Conservation (phyloP, 2,888 invertebrate genomes). For the Pelosia muscerda region DNA sequence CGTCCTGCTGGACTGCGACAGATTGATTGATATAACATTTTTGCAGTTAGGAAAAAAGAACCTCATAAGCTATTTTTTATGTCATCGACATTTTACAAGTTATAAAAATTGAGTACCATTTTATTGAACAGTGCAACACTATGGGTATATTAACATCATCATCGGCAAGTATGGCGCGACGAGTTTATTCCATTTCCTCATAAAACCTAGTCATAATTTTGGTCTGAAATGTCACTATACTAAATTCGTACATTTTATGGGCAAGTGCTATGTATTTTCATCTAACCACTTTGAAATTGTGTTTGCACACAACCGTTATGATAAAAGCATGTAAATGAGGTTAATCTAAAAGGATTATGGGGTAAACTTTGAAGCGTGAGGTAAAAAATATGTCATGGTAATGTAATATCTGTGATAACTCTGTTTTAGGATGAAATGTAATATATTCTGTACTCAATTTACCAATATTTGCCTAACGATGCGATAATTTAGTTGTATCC, state of each 20-base stretch:
- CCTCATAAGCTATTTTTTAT: not conserved
- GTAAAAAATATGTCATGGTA: constrained; percentile 9
- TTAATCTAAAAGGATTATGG: constrained; percentile 45
- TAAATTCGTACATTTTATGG: constrained; percentile 27
- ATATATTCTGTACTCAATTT: not conserved
- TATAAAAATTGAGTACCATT: not conserved
- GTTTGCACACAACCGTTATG: constrained; percentile 40
- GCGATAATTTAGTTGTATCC: not conserved
- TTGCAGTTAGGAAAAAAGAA: not conserved
- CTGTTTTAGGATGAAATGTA: not conserved
- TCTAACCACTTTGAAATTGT: constrained; percentile 34
- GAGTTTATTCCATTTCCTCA: constrained; percentile 6
- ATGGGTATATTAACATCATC: not conserved
- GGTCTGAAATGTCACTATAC: constrained; percentile 27
- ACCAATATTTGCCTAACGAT: not conserved
- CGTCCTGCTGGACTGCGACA: too few relatives aligned
- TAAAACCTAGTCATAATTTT: constrained; percentile 15
- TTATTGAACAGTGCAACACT: not conserved
- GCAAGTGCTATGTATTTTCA: constrained; percentile 28
- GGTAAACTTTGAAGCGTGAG: constrained; percentile 22
- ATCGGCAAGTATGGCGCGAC: not conserved
- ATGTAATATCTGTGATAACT: not conserved
- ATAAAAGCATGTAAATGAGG: constrained; percentile 46
- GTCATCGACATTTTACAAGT: not conserved
- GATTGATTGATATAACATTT: not conserved